Evolutionary conservation across 2,113 vertebrate species (phyloP).

Genomic region (Amia ocellicauda): DNA sequence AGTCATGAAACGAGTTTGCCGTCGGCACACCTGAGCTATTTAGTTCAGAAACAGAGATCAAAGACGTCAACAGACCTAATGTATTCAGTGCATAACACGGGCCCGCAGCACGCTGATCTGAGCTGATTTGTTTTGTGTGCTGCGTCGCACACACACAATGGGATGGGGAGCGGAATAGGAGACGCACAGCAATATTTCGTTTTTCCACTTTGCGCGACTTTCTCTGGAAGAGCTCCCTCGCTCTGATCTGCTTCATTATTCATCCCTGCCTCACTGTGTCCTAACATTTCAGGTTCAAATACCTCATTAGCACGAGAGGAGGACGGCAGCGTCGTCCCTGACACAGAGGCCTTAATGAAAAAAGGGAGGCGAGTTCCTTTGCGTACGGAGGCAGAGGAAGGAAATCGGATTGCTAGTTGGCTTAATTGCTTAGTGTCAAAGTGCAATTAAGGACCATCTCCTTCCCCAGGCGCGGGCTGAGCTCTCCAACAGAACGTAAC

Average conservation of each 20-base stretch:
- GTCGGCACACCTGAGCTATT: slow-evolving; percentile 32
- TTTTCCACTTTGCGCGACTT: too few species aligned
- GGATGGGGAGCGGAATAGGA: slow-evolving; percentile 15
- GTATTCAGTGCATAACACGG: slow-evolving; percentile 15
- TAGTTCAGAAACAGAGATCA: slow-evolving; percentile 28
- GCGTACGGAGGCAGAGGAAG: too few species aligned
- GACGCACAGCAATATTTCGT: too few species aligned
- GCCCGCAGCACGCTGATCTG: slow-evolving; percentile 14
- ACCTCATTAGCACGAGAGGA: slow-evolving; percentile 19
- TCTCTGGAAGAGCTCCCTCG: too few species aligned
- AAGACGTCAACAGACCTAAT: slow-evolving; percentile 30
- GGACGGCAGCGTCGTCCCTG: neutral
- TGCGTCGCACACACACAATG: neutral
- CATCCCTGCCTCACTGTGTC: slow-evolving; percentile 7
- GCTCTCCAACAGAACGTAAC: too few species aligned
- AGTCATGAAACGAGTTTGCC: slow-evolving; percentile 25
- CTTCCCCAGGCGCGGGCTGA: too few species aligned
- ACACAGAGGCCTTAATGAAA: neutral
- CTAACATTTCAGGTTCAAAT: slow-evolving; percentile 9
- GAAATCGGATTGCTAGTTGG: too few species aligned
- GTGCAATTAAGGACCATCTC: too few species aligned
- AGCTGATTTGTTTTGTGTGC: slow-evolving; percentile 16
- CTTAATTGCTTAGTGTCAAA: too few species aligned
- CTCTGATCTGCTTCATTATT: neutral
- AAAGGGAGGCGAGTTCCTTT: too few species aligned